Percentiles rank a stretch among this genome's conserved stretches.
Conservation (phyloP, 2,797 vertebrate species). For the Gymnopithys bicolor region DNA sequence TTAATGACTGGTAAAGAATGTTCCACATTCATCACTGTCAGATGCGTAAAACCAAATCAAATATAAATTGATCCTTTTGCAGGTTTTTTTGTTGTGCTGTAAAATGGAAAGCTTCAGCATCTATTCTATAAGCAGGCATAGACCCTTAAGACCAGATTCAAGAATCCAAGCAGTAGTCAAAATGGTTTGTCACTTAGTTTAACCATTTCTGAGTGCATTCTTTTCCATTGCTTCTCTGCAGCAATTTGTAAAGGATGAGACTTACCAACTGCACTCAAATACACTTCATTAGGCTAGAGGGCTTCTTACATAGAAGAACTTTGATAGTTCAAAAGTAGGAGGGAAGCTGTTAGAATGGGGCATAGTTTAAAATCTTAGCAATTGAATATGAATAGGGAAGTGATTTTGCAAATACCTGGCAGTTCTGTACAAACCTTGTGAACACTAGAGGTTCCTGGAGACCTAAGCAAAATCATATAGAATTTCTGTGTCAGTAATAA, state of each 20-base stretch:
- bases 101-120: not conserved
- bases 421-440: not conserved
- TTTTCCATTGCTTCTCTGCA: not conserved
- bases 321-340: not conserved
- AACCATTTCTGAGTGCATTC: not conserved
- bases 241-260: not conserved
- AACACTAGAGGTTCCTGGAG: not conserved
- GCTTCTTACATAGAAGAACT: not conserved
- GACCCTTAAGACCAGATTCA: not conserved
- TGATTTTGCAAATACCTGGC: not conserved
- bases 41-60: not conserved
- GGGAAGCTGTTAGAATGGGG: not conserved
- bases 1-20: not conserved
- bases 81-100: not conserved
- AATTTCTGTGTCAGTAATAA: not conserved
- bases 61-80: not conserved
- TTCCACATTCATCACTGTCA: not conserved
- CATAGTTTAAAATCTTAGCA: not conserved
- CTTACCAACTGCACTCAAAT: not conserved
- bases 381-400: not conserved
- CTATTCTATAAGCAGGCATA: not conserved
- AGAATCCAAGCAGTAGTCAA: not conserved
- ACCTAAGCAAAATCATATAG: not conserved
- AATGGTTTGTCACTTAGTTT: not conserved
- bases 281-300: not conserved